Base-by-base conservation (phyloP, 2,888 invertebrate genomes). In the Pharmacophagus antenor region DNA sequence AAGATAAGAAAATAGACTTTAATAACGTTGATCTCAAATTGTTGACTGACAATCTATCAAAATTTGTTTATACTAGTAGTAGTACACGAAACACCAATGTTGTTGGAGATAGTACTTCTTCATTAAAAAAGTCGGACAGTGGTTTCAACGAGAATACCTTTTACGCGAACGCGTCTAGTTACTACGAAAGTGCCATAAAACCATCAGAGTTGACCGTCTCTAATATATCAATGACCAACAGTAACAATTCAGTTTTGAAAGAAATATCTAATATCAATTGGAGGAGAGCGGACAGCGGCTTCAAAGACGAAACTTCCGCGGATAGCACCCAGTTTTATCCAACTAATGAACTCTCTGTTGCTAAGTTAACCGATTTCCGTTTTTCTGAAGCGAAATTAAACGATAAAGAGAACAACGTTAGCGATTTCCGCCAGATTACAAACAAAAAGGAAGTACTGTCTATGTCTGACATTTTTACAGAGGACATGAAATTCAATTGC, bases 161-260 rank as follows among this genome's bases (percentile, higher is more conserved):
- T 61, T 88, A 82, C 69, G 74, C 76, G 7, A 86, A 85, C 65
- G 84, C 84, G 44, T 88, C 88, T 68, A 88, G 89, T 78, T 88
- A 88, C 65, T 89, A 89, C 60, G 88, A 88, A 72, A 87, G 89
- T 82, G 87, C 88, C 80, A 89, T 89, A 84, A 88, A 88, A 73
- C 88, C 88, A 37, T 88, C 88, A n/a, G 89, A 88, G 70, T 67
- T 89, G 65, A 89, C 88, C 22, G 80, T 88, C 48, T 85, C 86
- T 23, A 80, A 80, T 63, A 55, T 74, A 56, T 78, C 82, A 2
- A 79, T 77, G 58, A 66, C 60, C 47, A 75, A 69, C 61, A 72
- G 65, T 63, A 73, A 67, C 57, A 81, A 82, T 64, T 78, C 74
- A 62, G 85, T 75, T 20, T 73, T 88, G 61, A 88, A 83, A 69